Conservation (phyloP, 2,113 vertebrate genomes). For the Mohoua ochrocephala region DNA sequence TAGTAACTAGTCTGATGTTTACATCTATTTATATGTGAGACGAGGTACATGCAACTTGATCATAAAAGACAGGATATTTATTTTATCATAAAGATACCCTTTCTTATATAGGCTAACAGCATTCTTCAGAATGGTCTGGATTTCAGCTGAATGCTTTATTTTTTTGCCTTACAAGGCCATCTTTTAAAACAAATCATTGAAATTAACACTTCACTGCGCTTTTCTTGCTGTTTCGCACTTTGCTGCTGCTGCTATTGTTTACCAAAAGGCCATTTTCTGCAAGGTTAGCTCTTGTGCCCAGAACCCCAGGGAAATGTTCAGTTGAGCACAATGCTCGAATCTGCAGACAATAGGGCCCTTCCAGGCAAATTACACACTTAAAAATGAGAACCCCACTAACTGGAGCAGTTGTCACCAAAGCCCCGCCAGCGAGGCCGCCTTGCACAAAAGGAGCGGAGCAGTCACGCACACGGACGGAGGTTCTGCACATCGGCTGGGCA, state of each 20-base stretch:
- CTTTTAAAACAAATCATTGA: background rate
- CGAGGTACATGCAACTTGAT: accelerated
- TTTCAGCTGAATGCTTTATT: background rate
- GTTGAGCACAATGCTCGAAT: background rate
- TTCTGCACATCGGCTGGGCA: background rate
- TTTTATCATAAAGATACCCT: background rate
- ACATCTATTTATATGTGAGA: background rate
- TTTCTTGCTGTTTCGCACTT: constrained; percentile 7
- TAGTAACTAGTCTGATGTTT: background rate
- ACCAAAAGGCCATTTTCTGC: constrained; percentile 1
- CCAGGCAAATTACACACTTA: background rate
- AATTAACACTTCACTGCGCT: constrained; percentile 42
- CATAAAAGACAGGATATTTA: background rate
- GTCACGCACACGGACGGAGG: accelerated
- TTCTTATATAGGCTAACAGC: background rate
- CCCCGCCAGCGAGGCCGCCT: background rate
- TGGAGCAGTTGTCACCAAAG: background rate
- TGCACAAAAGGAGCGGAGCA: background rate
- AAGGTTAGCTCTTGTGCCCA: background rate
- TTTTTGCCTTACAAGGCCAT: background rate
- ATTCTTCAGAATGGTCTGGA: background rate
- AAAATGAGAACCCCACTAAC: background rate
- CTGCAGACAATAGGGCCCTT: background rate
- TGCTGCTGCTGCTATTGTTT: constrained; percentile 6
- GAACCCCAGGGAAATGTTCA: background rate